Base-by-base conservation (phyloP, 2,888 invertebrate genomes). In the Meloe dianella region DNA sequence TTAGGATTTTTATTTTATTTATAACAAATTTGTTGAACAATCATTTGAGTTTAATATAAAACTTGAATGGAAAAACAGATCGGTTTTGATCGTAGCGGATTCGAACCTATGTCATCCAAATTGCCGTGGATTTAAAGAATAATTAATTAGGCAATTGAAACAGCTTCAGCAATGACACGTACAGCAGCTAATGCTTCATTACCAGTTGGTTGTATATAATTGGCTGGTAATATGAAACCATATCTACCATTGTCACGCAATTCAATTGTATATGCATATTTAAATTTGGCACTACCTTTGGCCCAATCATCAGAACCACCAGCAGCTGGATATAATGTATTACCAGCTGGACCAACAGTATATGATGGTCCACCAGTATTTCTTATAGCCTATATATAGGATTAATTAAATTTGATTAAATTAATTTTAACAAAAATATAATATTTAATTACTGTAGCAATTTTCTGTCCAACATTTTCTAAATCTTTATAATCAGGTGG, bases 241-340 rank as follows among this genome's bases (percentile, higher is more conserved):
- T 91, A 90, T 64, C 88, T 86, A 0, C 96, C 96, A 0, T 88
- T 91, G 82, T 96, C 97, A 62, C 94, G 88, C 63, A 97, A 87
- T 85, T 97, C 97, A 65, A 97, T 87, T 0, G 96, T 96, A 84
- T 93, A 97, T 1, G 95, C 85, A 81, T 96, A 97, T 81, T 95
- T 95, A 71, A 97, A 91, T 47, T 89, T 89, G 9, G 90, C 89
- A 51, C 88, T 85, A 0, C 93, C 93, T 83, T 96, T 95, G 8
- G 95, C 96, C 94, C 96, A 97, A 82, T 97, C 96, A 77, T 94
- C 94, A 0, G 94, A 92, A 14, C 93, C 93, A 1, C 94, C 94
- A 32, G 92, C 85, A 2, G 93, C 93, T 0, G 94, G 91, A 81
- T 94, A 94, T 1, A 94, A 85, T 0, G 92, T 88, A n/a, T 87